Evolutionary conservation across 1,140 invertebrate genomes (phyloP), one percentile per base, ranked within the genome.

Genomic region (Halesus radiatus): DNA sequence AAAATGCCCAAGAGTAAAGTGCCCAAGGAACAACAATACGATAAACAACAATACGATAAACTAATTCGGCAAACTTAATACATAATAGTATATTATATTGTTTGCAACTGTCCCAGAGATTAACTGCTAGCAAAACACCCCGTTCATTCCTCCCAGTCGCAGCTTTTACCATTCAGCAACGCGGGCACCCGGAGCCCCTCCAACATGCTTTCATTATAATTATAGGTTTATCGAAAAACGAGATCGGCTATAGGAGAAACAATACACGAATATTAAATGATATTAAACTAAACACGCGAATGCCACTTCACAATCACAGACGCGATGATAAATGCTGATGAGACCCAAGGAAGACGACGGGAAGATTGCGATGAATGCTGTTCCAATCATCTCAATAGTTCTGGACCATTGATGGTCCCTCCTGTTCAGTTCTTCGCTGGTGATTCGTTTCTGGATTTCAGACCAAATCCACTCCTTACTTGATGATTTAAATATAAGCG

Each of bases 211-310:
- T 66, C 73, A 76, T 64, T 54, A 79, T 62, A 81, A 76, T 79
- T 81, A 81, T 64, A 68, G 32, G 23, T 64, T 64, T 78, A 80
- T 79, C 80, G 58, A 81, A 79, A 83, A 80, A 83, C 80, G 82
- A 83, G 82, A 83, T 83, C 82, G 82, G 82, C 74, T 81, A 81
- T 83, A 83, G 80, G 82, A 83, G 72, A 81, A 81, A 83, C 76
- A 81, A 81, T 83, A 83, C 64, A 76, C 54, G 79, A 80, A 56
- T 54, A 54, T 70, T 15, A 23, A 76, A 79, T 70, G 37, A 54
- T 79, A 62, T 64, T 74, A 50, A 78, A 29, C 53, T 80, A 56
- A 80, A 76, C 60, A 78, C 58, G 75, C 74, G 78, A 82, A 66
- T 64, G 56, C 45, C 37, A 8, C 50, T 56, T 62, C 45, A 22